Conservation (phyloP, 2,113 vertebrate species). For the Fukomys damarensis region DNA sequence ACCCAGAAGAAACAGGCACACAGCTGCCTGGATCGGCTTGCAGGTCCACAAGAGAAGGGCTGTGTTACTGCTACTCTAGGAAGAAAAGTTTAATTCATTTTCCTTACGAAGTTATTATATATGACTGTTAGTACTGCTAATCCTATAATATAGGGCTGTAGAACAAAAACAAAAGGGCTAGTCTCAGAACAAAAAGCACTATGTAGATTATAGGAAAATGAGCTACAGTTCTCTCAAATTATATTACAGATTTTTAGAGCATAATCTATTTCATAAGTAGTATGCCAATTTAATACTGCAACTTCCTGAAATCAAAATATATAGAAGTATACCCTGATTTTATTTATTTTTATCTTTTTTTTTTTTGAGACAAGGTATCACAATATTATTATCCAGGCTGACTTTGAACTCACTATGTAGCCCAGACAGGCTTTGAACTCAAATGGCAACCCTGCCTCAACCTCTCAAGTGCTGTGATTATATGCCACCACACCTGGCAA, state of each 20-base stretch:
- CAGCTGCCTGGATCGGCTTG: not conserved
- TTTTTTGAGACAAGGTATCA: not conserved
- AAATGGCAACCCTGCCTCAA: not conserved
- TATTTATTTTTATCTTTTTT: not conserved
- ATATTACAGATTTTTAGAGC: constrained; percentile 10
- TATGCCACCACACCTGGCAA: not conserved
- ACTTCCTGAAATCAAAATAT: constrained; percentile 38
- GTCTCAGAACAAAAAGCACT: not conserved
- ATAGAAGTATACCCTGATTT: not conserved
- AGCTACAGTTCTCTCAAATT: not conserved
- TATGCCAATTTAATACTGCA: constrained; percentile 2
- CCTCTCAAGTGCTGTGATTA: not conserved
- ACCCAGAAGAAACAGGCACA: not conserved
- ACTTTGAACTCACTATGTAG: not conserved
- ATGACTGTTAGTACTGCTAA: not conserved
- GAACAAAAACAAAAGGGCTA: not conserved
- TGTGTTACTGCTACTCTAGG: not conserved
- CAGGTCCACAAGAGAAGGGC: not conserved
- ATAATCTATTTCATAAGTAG: not conserved
- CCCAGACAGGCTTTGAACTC: not conserved
- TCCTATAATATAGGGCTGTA: not conserved
- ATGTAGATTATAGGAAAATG: constrained; percentile 13
- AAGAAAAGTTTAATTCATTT: not conserved
- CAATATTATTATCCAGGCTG: not conserved
- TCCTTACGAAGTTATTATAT: not conserved